phyloP scores from a whole-genome alignment of 2,888 invertebrate genomes.

The Dasypogon diadema region DNA sequence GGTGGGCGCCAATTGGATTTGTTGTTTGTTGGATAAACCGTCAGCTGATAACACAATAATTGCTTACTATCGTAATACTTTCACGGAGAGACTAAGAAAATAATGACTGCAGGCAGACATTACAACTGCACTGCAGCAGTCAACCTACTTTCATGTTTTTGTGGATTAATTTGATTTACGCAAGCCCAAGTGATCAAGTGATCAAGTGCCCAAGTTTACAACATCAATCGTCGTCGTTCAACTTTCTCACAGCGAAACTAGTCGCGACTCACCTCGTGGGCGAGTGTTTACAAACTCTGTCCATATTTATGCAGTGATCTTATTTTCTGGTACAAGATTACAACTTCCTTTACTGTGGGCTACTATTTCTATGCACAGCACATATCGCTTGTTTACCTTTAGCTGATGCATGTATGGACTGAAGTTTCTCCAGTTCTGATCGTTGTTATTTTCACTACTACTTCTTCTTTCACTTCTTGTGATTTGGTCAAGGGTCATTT shows the following conservation, averaged over 20 bases:
- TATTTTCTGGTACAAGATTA: neutral
- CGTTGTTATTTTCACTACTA: too few species aligned
- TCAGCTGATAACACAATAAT: neutral
- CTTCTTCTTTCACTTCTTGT: too few species aligned
- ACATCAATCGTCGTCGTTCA: neutral
- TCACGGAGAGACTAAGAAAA: neutral
- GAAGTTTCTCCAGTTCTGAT: neutral
- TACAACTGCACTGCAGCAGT: neutral
- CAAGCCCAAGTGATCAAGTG: slow-evolving; percentile 9
- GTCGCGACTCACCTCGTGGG: slow-evolving; percentile 11
- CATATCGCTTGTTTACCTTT: neutral
- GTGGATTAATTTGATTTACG: slow-evolving; percentile 26
- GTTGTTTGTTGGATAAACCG: neutral
- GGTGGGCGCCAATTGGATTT: neutral
- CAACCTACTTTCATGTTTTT: slow-evolving; percentile 43
- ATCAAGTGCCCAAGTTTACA: neutral
- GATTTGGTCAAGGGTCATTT: too few species aligned
- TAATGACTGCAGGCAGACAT: neutral
- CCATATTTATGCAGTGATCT: neutral
- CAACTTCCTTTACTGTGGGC: neutral
- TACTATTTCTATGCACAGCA: neutral
- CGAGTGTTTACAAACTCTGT: slow-evolving; percentile 30
- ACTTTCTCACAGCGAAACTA: slow-evolving; percentile 22
- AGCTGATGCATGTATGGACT: neutral
- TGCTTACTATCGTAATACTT: neutral